phyloP scores from a whole-genome alignment of 2,888 invertebrate genomes.

The Parapristionchus giblindavisi region DNA sequence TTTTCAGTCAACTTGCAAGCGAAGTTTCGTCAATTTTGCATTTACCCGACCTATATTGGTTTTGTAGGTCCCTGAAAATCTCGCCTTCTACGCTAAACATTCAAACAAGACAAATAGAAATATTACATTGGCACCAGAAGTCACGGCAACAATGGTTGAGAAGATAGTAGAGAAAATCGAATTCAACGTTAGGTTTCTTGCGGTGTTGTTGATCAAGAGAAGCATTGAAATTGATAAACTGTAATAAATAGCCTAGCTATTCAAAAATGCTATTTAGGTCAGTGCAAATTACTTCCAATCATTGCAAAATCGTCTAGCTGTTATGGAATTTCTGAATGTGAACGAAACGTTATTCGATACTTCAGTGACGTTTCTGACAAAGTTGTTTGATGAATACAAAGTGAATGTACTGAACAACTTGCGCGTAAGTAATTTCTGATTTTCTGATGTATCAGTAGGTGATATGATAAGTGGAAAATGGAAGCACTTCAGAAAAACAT shows the following conservation, averaged over 20 bases:
- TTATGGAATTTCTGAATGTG: slow-evolving; percentile 28
- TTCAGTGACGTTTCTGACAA: background rate
- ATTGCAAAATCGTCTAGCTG: slow-evolving; percentile 29
- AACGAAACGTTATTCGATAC: background rate
- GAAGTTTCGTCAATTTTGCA: background rate
- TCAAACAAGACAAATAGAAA: slow-evolving; percentile 8
- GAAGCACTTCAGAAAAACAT: background rate
- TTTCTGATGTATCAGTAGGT: background rate
- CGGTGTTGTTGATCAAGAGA: background rate
- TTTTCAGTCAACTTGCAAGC: background rate
- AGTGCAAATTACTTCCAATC: background rate
- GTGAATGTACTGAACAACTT: slow-evolving; percentile 1
- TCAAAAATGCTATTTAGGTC: background rate
- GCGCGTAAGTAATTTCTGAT: background rate
- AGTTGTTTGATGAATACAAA: background rate
- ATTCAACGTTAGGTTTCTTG: background rate
- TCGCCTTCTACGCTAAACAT: background rate
- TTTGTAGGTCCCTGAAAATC: background rate
- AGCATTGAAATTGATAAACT: too few relatives aligned
- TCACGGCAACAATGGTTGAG: background rate
- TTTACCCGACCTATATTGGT: background rate
- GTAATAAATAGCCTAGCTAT: too few relatives aligned
- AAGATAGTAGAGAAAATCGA: background rate
- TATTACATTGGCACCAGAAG: background rate
- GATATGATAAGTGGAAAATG: too few relatives aligned